Conservation (phyloP, 2,113 vertebrate species). For the Apaloderma vittatum region DNA sequence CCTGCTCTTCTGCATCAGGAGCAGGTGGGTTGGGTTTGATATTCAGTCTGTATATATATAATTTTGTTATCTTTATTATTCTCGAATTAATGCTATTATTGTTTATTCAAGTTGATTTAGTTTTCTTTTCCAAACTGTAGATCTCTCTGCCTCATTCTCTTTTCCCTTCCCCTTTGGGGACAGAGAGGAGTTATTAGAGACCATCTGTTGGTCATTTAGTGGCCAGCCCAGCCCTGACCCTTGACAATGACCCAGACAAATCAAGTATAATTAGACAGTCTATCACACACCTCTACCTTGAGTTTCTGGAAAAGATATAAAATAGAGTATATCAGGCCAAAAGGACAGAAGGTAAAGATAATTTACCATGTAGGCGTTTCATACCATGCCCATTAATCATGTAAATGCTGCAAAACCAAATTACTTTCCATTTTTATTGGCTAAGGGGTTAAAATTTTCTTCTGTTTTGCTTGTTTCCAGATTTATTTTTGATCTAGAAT, state of each 20-base stretch:
- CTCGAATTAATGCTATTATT: too few species aligned
- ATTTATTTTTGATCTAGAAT: neutral
- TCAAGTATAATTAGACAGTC: neutral
- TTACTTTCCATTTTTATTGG: neutral
- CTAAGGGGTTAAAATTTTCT: neutral
- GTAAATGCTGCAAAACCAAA: neutral
- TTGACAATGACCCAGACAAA: neutral
- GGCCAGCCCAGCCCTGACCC: too few species aligned
- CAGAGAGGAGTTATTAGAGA: too few species aligned
- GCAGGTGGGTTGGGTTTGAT: too few species aligned
- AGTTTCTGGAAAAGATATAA: neutral
- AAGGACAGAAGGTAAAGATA: neutral
- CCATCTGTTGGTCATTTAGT: too few species aligned
- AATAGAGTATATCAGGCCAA: neutral
- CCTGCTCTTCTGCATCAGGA: too few species aligned
- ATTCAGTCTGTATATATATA: too few species aligned
- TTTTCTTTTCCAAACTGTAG: too few species aligned
- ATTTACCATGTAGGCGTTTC: neutral
- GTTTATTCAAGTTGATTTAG: too few species aligned
- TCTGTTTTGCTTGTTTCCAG: neutral
- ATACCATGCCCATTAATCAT: neutral
- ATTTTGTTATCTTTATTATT: too few species aligned
- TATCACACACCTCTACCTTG: neutral
- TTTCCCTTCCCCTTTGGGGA: too few species aligned
- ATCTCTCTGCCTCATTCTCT: too few species aligned